Percentiles rank a stretch among this genome's conserved stretches.
Evolutionary conservation across 2,113 vertebrate genomes (phyloP).

Genomic region (Pleuronectes platessa): DNA sequence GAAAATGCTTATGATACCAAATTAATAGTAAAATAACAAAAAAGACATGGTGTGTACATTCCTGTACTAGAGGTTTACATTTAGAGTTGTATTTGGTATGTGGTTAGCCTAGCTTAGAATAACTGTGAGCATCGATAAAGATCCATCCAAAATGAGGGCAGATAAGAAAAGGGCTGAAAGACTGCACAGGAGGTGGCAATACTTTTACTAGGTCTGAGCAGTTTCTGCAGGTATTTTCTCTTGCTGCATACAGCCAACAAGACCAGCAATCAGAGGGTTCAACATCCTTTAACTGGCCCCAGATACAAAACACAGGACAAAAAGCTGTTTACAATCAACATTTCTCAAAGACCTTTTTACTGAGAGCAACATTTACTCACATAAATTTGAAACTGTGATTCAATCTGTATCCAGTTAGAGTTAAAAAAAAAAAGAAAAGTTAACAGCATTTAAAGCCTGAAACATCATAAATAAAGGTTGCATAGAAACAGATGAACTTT

Average conservation of each 20-base stretch:
- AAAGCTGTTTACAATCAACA: background rate
- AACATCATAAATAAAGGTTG: background rate
- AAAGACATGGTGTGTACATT: background rate
- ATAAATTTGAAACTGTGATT: background rate
- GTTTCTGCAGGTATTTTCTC: background rate
- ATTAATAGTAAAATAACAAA: background rate
- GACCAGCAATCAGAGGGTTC: background rate
- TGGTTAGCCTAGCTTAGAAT: too few species aligned
- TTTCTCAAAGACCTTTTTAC: background rate
- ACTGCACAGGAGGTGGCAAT: background rate
- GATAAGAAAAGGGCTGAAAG: too few species aligned
- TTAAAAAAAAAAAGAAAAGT: background rate
- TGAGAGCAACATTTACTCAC: background rate
- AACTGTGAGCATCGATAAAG: too few species aligned
- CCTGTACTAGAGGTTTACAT: background rate
- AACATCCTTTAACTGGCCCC: background rate
- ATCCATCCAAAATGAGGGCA: too few species aligned
- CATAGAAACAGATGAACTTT: background rate
- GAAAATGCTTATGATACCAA: too few species aligned
- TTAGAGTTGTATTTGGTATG: background rate
- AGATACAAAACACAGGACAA: background rate
- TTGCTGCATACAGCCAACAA: background rate
- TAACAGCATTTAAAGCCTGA: background rate
- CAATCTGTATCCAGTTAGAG: background rate
- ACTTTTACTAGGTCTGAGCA: background rate